Evolutionary conservation across 2,888 invertebrate genomes (phyloP).

Genomic region (Papilio protenor): DNA sequence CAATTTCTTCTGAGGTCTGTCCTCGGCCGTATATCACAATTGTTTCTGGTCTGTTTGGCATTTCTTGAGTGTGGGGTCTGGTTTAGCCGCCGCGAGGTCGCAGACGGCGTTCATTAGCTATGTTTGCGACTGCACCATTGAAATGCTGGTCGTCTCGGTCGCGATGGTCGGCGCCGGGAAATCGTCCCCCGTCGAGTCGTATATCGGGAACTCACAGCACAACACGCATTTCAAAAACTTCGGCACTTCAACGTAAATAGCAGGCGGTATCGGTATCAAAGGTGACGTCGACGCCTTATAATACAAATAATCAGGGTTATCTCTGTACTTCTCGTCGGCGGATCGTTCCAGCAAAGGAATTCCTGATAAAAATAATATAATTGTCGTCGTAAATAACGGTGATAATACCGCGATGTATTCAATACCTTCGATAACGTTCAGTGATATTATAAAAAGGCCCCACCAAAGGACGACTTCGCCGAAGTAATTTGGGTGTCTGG

Average conservation of each 20-base stretch:
- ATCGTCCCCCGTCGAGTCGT: constrained; percentile 89
- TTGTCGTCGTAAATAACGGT: constrained; percentile 93
- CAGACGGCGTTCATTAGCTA: constrained; percentile 86
- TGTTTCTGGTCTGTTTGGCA: constrained; percentile 66
- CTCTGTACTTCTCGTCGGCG: constrained; percentile 94
- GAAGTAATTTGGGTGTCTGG: constrained; percentile 97
- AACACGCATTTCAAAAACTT: constrained; percentile 91
- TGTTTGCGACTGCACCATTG: constrained; percentile 88
- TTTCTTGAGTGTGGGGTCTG: constrained; percentile 61
- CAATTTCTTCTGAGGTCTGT: constrained; percentile 69
- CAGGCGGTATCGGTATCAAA: constrained; percentile 93
- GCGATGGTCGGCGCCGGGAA: constrained; percentile 86
- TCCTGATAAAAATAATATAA: constrained; percentile 95
- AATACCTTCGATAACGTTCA: constrained; percentile 92
- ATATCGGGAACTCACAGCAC: constrained; percentile 95
- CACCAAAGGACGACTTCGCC: constrained; percentile 97
- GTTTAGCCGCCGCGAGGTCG: constrained; percentile 72
- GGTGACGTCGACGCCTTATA: constrained; percentile 96
- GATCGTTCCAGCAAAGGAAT: constrained; percentile 94
- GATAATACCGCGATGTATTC: constrained; percentile 95
- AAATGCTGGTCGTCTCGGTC: constrained; percentile 89
- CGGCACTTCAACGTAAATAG: constrained; percentile 94
- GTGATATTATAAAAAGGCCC: constrained; percentile 95
- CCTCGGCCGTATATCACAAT: constrained; percentile 81
- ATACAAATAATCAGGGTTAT: constrained; percentile 93